A percentile compares a stretch with the other conserved stretches of the same genome.
These are phyloP conservation scores for Epistrophe grossulariae DNA, from an alignment of 2,888 invertebrate species.

Conservation along the genomic window DNA sequence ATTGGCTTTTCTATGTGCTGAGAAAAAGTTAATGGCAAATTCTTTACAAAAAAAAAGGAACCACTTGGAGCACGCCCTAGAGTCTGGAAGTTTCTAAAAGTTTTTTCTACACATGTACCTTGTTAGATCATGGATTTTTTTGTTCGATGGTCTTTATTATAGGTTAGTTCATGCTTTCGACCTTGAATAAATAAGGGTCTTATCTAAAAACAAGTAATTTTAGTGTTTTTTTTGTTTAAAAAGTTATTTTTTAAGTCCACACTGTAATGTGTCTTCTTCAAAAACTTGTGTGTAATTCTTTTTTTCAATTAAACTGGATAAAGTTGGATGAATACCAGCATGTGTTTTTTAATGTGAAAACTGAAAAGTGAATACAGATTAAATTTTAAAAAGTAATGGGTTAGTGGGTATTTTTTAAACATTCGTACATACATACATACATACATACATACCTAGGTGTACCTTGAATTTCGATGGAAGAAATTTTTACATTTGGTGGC, in stretches of 20 bases:
- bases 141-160: background rate
- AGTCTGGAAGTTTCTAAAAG: slow-evolving; percentile 24
- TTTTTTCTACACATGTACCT: background rate
- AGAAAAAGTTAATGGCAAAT: slow-evolving; percentile 5
- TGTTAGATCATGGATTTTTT: background rate
- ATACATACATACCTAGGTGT: no score
- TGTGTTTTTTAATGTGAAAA: background rate
- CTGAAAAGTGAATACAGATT: background rate
- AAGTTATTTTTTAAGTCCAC: background rate
- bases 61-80: slow-evolving; percentile 26
- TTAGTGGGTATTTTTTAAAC: background rate
- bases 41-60: slow-evolving; percentile 15
- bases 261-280: background rate
- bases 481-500: background rate
- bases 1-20: background rate
- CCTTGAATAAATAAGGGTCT: background rate
- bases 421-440: background rate
- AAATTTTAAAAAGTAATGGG: background rate
- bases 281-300: background rate
- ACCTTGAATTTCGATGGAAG: background rate
- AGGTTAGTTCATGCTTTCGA: background rate
- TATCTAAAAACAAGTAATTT: background rate
- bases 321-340: background rate
- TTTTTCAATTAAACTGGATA: background rate
- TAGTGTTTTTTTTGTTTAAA: background rate